Evolutionary conservation across 2,797 vertebrate species (phyloP).

Genomic region (Acestrorhynchus altus): DNA sequence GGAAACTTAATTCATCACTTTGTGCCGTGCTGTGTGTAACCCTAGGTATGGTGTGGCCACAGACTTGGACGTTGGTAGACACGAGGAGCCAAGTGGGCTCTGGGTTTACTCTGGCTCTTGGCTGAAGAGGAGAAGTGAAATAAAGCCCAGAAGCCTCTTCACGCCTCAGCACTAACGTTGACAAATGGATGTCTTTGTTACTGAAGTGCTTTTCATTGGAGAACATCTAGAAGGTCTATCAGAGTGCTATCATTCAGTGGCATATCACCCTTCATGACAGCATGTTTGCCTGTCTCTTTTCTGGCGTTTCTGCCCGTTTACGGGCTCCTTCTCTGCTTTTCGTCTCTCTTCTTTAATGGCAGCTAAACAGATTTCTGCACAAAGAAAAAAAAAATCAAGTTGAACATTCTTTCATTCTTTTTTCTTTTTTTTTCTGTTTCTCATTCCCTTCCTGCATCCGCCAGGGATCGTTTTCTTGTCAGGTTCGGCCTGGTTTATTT

Average conservation of each 20-base stretch:
- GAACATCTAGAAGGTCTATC: conserved; percentile 73
- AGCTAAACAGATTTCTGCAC: conserved; percentile 56
- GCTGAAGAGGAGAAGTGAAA: conserved; percentile 61
- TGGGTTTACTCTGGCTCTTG: neutral
- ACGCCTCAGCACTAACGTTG: conserved; percentile 83
- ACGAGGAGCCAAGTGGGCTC: conserved; percentile 1
- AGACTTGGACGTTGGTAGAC: neutral
- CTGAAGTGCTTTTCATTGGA: conserved; percentile 81
- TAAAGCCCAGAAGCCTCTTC: conserved; percentile 78
- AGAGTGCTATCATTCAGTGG: conserved; percentile 80
- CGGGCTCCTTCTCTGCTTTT: conserved; percentile 32
- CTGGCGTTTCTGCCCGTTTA: conserved; percentile 59
- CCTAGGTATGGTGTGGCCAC: neutral
- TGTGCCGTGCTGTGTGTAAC: neutral
- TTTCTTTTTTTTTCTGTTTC: neutral
- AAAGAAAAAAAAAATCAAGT: conserved; percentile 37
- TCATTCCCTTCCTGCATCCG: neutral
- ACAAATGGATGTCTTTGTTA: conserved; percentile 86
- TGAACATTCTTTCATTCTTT: conserved; percentile 10
- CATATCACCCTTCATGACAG: conserved; percentile 74
- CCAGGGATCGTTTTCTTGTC: conserved; percentile 60
- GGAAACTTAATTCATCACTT: too few relatives aligned
- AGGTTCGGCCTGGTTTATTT: conserved; percentile 77
- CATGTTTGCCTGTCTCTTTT: conserved; percentile 57
- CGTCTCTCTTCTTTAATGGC: conserved; percentile 45